Conservation (phyloP, 1,140 invertebrate genomes). For the Leucophenga varia region DNA sequence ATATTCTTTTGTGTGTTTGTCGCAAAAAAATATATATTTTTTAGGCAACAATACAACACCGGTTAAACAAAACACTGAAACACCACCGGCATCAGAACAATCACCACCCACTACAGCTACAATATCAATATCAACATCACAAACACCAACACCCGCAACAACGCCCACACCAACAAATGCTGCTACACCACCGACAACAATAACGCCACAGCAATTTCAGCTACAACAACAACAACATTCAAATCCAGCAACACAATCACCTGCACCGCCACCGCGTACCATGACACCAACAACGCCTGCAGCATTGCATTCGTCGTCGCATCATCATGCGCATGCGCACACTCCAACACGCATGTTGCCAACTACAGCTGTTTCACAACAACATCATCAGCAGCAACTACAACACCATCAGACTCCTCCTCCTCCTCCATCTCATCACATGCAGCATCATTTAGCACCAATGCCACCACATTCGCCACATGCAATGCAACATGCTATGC, state of each 20-base stretch:
- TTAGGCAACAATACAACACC: conserved; percentile 45
- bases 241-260: conserved; percentile 8
- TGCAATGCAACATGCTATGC: conserved; percentile 16
- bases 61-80: conserved; percentile 35
- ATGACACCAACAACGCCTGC: conserved; percentile 23
- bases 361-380: conserved; percentile 17
- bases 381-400: conserved; percentile 5
- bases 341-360: not conserved
- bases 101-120: conserved; percentile 16
- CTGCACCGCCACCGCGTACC: conserved; percentile 14
- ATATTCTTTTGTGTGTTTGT: conserved; percentile 13
- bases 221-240: conserved; percentile 21
- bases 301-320: conserved; percentile 13
- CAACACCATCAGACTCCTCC: too few species aligned
- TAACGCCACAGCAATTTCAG: conserved; percentile 13
- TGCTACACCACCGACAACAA: conserved; percentile 19
- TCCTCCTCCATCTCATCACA: too few species aligned
- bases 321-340: conserved; percentile 17
- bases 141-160: conserved; percentile 25
- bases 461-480: conserved; percentile 13
- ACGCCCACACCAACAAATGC: conserved; percentile 14
- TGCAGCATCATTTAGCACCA: too few species aligned
- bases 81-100: conserved; percentile 30
- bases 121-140: conserved; percentile 17
- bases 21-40: conserved; percentile 39